Percentiles rank a stretch among this genome's conserved stretches.
These are phyloP conservation scores for Centroberyx gerrardi DNA, from an alignment of 2,797 vertebrate species.

Conservation along the genomic window DNA sequence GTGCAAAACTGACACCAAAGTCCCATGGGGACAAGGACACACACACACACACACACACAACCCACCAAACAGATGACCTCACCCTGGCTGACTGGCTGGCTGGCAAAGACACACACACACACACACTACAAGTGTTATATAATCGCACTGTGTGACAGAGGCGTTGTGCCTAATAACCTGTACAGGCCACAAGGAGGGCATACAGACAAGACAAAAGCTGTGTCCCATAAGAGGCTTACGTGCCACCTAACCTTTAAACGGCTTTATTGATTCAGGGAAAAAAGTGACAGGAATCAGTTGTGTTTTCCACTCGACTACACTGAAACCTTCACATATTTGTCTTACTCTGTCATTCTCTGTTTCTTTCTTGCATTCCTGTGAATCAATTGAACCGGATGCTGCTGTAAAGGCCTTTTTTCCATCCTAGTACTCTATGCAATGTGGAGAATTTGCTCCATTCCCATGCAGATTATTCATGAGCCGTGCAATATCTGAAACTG, in stretches of 20 bases:
- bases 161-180: slow-evolving; percentile 35
- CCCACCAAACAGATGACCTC: slow-evolving; percentile 60
- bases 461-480: slow-evolving; percentile 11
- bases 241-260: slow-evolving; percentile 6
- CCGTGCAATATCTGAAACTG: neutral
- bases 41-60: slow-evolving; percentile 15
- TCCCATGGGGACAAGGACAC: slow-evolving; percentile 32
- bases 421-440: neutral
- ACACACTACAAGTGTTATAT: slow-evolving; percentile 47
- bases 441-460: neutral
- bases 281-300: slow-evolving; percentile 6
- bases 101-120: slow-evolving; percentile 44
- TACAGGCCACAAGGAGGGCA: slow-evolving; percentile 17
- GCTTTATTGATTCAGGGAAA: neutral
- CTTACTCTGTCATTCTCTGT: too few relatives aligned
- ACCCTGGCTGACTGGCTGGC: slow-evolving; percentile 51
- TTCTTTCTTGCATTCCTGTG: neutral
- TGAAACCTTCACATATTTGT: neutral
- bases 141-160: slow-evolving; percentile 49
- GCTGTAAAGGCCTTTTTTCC: neutral
- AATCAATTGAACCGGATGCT: neutral
- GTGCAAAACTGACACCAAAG: slow-evolving; percentile 39
- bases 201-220: slow-evolving; percentile 23
- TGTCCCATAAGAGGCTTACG: slow-evolving; percentile 8
- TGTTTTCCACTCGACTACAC: neutral